Evolutionary conservation across 2,888 invertebrate genomes (phyloP), one percentile per base, ranked within the genome.

Genomic region (Eristalis arbustorum): DNA sequence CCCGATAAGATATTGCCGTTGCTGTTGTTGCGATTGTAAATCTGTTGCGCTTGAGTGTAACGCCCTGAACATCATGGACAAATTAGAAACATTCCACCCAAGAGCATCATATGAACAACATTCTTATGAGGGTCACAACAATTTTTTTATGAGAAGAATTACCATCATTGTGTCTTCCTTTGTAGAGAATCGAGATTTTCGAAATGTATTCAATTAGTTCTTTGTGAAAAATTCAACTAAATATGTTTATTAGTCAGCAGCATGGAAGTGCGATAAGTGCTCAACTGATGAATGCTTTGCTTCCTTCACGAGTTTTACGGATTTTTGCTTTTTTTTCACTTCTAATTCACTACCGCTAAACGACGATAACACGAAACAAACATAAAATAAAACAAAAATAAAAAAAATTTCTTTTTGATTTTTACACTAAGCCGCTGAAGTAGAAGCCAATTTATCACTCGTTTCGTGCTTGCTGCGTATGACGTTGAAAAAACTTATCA

Each of bases 401-500:
- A 83, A 79, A 82, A 72, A 77, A 78, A 71, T 37, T 66, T 68
- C 42, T 61, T 76, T 75, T 75, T 28, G 23, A 63, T 64, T 67
- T 72, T 74, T 79, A 37, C 79, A 49, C 67, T 78, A 74, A 78
- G 57, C 78, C 83, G 82, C 66, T 61, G 71, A 42, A 31, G 37
- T 56, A 74, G 28, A 64, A 66, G 49, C 28, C 14, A 85, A 67
- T 68, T 71, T 75, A 74, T 59, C 64, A 74, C 72, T 78, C 31
- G 74, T 74, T 71, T 82, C 73, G 22, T 82, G 66, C 64, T 74
- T 62, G 61, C 77, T 62, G 69, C 62, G 72, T 87, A 78, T 87
- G 87, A 87, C 87, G 87, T 87, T 83, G 87, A 31, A 83, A 85
- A 82, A 83, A 75, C 67, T 68, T 79, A 83, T 87, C 72, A 62